A percentile compares a stretch with the other conserved stretches of the same genome.
phyloP scores from a whole-genome alignment of 2,797 vertebrate genomes.

The Enoplosus armatus region DNA sequence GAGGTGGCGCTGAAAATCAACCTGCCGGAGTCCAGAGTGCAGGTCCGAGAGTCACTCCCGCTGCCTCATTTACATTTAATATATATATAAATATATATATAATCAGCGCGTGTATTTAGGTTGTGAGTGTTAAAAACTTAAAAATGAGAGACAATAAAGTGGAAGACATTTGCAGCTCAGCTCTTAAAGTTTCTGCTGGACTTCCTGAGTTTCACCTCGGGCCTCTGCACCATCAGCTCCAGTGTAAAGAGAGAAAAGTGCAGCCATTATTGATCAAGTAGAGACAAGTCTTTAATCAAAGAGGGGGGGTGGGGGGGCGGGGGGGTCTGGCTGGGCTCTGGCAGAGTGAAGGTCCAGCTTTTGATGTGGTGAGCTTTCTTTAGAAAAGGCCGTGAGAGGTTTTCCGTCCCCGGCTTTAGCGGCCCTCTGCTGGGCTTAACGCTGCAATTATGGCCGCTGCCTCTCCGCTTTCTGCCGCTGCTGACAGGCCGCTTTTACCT shows the following conservation, averaged over 20 bases:
- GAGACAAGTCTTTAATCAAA: conserved; percentile 36
- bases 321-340: conserved; percentile 17
- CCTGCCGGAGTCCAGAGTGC: conserved; percentile 95
- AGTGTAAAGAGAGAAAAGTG: neutral
- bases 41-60: conserved; percentile 80
- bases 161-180: neutral
- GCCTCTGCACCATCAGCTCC: conserved; percentile 12
- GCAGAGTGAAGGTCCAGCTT: conserved; percentile 11
- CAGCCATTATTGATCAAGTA: conserved; percentile 37
- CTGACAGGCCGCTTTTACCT: conserved; percentile 13
- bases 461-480: conserved; percentile 39
- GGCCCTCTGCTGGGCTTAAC: conserved; percentile 38
- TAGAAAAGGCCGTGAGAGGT: conserved; percentile 21
- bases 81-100: too few species aligned
- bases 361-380: conserved; percentile 27
- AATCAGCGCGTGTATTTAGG: too few species aligned
- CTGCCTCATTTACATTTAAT: too few species aligned
- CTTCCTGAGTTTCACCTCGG: conserved; percentile 4
- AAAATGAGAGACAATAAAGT: neutral
- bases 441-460: conserved; percentile 42
- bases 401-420: conserved; percentile 14
- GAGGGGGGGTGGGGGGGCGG: too few species aligned
- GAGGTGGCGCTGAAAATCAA: conserved; percentile 97
- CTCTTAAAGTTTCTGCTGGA: neutral
- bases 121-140: neutral